Conservation (phyloP, 2,797 vertebrate genomes). For the Myotis myotis region DNA sequence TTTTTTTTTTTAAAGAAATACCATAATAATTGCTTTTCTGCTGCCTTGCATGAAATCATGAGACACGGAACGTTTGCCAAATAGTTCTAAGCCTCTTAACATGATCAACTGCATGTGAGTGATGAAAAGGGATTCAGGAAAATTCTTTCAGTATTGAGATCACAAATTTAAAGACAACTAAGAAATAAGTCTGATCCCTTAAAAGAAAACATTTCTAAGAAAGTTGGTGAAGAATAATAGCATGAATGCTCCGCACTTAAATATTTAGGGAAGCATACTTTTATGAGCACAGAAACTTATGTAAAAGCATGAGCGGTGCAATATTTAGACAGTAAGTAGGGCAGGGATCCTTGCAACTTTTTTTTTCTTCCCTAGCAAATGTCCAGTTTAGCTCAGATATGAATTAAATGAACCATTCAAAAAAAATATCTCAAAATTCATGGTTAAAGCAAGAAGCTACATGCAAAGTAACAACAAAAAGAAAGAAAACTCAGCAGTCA, state of each 20-base stretch:
- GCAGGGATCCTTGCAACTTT: not conserved
- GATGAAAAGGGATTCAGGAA: slow-evolving; percentile 64
- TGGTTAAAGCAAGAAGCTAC: not conserved
- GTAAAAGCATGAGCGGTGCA: not conserved
- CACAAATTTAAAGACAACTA: slow-evolving; percentile 55
- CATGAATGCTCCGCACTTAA: slow-evolving; percentile 30
- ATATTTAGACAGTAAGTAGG: slow-evolving; percentile 52
- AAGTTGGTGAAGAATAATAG: slow-evolving; percentile 42
- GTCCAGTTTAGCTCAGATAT: slow-evolving; percentile 39
- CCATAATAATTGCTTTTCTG: slow-evolving; percentile 70
- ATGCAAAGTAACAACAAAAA: not conserved
- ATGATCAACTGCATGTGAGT: slow-evolving; percentile 72
- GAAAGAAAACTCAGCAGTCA: not conserved
- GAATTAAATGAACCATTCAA: slow-evolving; percentile 5
- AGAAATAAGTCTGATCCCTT: slow-evolving; percentile 42
- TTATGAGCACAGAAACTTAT: slow-evolving; percentile 25
- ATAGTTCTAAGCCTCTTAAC: slow-evolving; percentile 71
- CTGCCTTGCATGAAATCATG: slow-evolving; percentile 73
- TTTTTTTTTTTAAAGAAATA: slow-evolving; percentile 67
- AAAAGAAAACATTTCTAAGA: slow-evolving; percentile 55
- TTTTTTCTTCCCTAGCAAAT: slow-evolving; percentile 1
- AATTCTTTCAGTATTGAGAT: slow-evolving; percentile 71
- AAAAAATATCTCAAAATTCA: slow-evolving; percentile 42
- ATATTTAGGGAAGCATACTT: slow-evolving; percentile 51
- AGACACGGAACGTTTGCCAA: slow-evolving; percentile 59